Evolutionary conservation across 2,113 vertebrate genomes (phyloP).

Genomic region (Diglossa brunneiventris): DNA sequence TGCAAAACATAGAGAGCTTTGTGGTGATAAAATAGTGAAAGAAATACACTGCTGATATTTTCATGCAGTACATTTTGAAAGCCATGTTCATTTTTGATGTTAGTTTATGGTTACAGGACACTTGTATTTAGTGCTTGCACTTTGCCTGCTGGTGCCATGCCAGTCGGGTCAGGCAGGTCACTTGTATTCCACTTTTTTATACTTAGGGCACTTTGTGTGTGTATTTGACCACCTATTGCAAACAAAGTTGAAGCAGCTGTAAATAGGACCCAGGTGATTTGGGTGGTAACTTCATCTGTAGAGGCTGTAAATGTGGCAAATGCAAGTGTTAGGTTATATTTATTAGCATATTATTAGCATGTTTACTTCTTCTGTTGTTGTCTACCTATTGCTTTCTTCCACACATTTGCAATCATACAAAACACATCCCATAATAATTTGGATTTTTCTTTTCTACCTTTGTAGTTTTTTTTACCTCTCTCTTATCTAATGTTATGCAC

Average conservation of each 20-base stretch:
- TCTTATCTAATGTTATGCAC: not conserved
- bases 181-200: not conserved
- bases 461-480: fast-evolving
- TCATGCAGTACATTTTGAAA: not conserved
- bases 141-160: not conserved
- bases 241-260: not conserved
- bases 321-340: not conserved
- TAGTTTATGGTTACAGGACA: not conserved
- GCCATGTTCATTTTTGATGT: not conserved
- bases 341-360: not conserved
- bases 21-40: not conserved
- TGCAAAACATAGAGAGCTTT: not conserved
- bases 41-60: not conserved
- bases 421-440: not conserved
- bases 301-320: not conserved
- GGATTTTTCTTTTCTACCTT: not conserved
- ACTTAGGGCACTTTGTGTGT: not conserved
- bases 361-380: not conserved
- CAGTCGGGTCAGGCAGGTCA: not conserved
- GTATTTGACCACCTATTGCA: not conserved
- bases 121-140: not conserved
- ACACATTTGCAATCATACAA: fast-evolving
- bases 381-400: not conserved
- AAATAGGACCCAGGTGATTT: not conserved
- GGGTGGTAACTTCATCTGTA: not conserved